phyloP scores from a whole-genome alignment of 2,888 invertebrate genomes.

The Elmis aenea region DNA sequence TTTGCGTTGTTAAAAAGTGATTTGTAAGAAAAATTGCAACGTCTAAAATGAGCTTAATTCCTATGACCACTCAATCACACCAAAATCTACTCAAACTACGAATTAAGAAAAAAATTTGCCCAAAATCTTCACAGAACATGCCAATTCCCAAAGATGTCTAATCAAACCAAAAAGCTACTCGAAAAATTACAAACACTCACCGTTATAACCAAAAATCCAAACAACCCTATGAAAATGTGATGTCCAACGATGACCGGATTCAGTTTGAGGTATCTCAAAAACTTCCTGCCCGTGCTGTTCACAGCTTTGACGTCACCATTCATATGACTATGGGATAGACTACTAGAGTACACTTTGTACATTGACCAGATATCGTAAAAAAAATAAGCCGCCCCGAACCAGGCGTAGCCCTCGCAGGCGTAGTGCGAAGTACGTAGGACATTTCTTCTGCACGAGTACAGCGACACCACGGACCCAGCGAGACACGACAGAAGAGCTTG shows the following conservation, averaged over 20 bases:
- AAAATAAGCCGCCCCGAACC: slow-evolving; percentile 75
- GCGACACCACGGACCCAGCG: slow-evolving; percentile 61
- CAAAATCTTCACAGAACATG: too few species aligned
- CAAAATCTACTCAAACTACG: too few species aligned
- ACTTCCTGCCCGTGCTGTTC: slow-evolving; percentile 10
- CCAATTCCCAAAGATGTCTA: too few species aligned
- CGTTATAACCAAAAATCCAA: slow-evolving; percentile 68
- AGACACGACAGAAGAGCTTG: slow-evolving; percentile 65
- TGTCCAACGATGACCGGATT: slow-evolving; percentile 71
- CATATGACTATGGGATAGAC: slow-evolving; percentile 12
- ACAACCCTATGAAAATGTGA: slow-evolving; percentile 69
- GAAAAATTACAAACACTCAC: too few species aligned
- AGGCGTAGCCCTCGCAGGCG: slow-evolving; percentile 70
- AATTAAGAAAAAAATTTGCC: too few species aligned
- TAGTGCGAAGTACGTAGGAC: slow-evolving; percentile 65
- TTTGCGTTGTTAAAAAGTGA: too few species aligned
- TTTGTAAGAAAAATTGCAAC: too few species aligned
- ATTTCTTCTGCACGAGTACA: slow-evolving; percentile 64
- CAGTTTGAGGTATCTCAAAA: slow-evolving; percentile 43
- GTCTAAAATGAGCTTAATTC: too few species aligned
- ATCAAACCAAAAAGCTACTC: too few species aligned
- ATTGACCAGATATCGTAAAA: slow-evolving; percentile 78
- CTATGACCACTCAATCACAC: too few species aligned
- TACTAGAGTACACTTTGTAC: slow-evolving; percentile 60
- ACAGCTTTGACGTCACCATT: slow-evolving; percentile 26